phyloP scores from a whole-genome alignment of 2,113 vertebrate genomes.

The Hydrochoerus hydrochaeris region DNA sequence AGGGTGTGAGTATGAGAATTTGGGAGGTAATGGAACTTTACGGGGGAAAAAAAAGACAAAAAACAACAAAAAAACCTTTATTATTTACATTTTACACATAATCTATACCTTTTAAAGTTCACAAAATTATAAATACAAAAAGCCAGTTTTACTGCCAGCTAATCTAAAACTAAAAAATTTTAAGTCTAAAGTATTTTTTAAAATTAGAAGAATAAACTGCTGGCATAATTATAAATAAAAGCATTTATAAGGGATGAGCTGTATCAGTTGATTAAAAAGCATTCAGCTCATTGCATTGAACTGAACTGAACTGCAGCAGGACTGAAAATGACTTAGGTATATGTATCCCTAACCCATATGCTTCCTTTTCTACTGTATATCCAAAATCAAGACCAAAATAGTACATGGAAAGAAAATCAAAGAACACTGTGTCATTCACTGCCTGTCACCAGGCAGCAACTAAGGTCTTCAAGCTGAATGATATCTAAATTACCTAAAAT shows the following conservation, averaged over 20 bases:
- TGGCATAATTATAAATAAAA: constrained; percentile 7
- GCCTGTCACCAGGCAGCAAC: constrained; percentile 61
- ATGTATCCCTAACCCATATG: constrained; percentile 43
- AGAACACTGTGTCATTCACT: constrained; percentile 56
- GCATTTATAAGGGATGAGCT: neutral
- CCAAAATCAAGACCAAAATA: constrained; percentile 74
- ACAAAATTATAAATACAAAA: neutral
- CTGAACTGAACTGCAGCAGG: neutral
- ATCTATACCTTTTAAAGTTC: constrained; percentile 12
- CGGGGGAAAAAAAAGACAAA: neutral
- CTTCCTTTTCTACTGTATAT: constrained; percentile 54
- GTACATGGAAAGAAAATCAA: constrained; percentile 66
- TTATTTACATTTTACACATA: neutral
- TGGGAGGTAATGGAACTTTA: neutral
- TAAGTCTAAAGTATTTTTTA: neutral
- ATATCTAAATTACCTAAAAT: constrained; percentile 39
- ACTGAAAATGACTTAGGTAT: constrained; percentile 64
- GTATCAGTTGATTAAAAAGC: neutral
- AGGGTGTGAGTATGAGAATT: neutral
- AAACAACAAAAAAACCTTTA: neutral
- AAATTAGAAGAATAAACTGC: neutral
- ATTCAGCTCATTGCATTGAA: neutral
- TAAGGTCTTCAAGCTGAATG: constrained; percentile 41
- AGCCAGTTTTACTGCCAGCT: neutral
- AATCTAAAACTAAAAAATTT: constrained; percentile 26